Evolutionary conservation across 2,888 invertebrate species (phyloP).

Genomic region (Gibbula magus): DNA sequence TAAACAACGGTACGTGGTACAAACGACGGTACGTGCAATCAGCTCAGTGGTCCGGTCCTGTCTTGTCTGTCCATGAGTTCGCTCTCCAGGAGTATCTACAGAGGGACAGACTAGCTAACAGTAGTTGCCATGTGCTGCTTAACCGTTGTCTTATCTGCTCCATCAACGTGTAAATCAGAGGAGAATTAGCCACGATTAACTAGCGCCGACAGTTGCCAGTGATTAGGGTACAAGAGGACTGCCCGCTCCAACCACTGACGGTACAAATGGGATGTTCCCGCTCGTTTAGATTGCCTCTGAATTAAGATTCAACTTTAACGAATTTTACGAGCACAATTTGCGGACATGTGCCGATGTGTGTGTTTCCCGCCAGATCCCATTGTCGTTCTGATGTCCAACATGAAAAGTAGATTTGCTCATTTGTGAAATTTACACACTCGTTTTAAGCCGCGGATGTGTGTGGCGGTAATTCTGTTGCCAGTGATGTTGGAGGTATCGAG

Average conservation of each 20-base stretch:
- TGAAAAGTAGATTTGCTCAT: background rate
- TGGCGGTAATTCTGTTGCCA: background rate
- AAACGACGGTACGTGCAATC: too few relatives aligned
- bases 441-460: background rate
- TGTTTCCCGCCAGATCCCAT: background rate
- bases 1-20: too few relatives aligned
- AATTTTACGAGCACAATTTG: slow-evolving; percentile 10
- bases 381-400: background rate
- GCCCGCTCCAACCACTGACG: background rate
- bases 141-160: background rate
- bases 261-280: background rate
- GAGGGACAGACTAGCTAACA: too few relatives aligned
- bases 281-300: slow-evolving; percentile 7
- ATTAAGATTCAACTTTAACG: slow-evolving; percentile 6
- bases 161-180: slow-evolving; percentile 9
- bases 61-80: too few relatives aligned
- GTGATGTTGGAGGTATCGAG: background rate
- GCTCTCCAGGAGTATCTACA: too few relatives aligned
- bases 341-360: background rate
- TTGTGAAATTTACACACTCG: slow-evolving; percentile 11
- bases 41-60: too few relatives aligned
- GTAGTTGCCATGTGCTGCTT: background rate
- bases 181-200: background rate
- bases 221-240: background rate
- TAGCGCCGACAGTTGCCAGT: background rate